Evolutionary conservation across 2,888 invertebrate species (phyloP).

Genomic region (Tetranychus piercei): DNA sequence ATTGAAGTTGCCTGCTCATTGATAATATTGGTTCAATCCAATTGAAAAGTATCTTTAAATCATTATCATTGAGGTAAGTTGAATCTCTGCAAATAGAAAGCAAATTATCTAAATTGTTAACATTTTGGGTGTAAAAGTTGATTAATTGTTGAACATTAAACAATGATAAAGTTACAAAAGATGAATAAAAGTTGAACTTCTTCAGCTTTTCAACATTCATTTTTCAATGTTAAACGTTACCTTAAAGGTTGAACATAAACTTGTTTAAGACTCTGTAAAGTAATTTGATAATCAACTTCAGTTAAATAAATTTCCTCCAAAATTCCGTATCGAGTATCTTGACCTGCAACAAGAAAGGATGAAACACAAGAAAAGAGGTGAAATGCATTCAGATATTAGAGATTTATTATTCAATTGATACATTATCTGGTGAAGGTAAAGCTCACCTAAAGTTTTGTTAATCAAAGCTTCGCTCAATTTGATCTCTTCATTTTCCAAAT

Average conservation of each 20-base stretch:
- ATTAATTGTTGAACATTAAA: neutral
- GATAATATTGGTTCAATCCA: neutral
- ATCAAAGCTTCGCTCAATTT: neutral
- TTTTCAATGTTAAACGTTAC: neutral
- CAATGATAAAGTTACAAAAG: too few species aligned
- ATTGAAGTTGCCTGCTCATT: neutral
- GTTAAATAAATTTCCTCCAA: constrained; percentile 1
- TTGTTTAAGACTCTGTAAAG: neutral
- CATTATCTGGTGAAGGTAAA: too few species aligned
- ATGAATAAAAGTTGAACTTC: too few species aligned
- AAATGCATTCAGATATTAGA: too few species aligned
- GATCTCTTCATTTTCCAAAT: neutral
- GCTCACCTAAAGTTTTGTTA: neutral
- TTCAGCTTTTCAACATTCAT: too few species aligned
- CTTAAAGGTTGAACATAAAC: neutral
- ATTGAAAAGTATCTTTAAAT: neutral
- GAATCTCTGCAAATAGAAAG: neutral
- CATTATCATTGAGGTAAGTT: neutral
- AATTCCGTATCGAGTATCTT: neutral
- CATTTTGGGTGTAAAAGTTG: neutral
- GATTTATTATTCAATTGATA: too few species aligned
- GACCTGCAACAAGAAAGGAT: neutral
- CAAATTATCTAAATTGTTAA: neutral
- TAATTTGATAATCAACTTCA: neutral
- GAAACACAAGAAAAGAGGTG: neutral